phyloP scores from a whole-genome alignment of 2,797 vertebrate genomes.

The Danio kyathit region DNA sequence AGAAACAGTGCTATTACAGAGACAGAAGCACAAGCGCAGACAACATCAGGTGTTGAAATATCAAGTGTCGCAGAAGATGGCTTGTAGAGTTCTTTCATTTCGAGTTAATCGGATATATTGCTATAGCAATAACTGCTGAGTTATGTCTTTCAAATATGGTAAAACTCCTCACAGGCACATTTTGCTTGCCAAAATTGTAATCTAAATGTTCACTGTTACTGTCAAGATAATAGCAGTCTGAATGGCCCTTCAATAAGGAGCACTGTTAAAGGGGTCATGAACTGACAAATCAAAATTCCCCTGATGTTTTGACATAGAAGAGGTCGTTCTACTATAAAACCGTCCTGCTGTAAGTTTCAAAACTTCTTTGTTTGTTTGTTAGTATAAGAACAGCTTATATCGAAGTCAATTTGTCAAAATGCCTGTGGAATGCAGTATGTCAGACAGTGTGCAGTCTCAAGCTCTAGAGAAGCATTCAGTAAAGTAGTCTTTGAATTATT shows the following conservation, averaged over 20 bases:
- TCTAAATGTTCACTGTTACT: not conserved
- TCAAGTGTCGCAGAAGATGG: slow-evolving; percentile 13
- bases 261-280: too few species aligned
- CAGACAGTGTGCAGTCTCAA: too few species aligned
- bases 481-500: too few species aligned
- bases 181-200: slow-evolving; percentile 17
- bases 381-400: too few species aligned
- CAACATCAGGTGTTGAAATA: slow-evolving; percentile 59
- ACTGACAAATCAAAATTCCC: too few species aligned
- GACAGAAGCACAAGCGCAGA: slow-evolving; percentile 65
- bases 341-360: too few species aligned
- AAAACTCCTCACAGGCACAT: not conserved
- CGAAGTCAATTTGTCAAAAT: too few species aligned
- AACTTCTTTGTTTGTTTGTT: too few species aligned
- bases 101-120: slow-evolving; percentile 10
- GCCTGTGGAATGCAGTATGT: too few species aligned
- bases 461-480: too few species aligned
- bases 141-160: slow-evolving; percentile 20
- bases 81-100: slow-evolving; percentile 4
- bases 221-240: not conserved
- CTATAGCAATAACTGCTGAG: not conserved
- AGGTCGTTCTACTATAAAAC: too few species aligned
- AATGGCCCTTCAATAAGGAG: slow-evolving; percentile 16
- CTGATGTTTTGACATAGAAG: too few species aligned
- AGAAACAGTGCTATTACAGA: slow-evolving; percentile 69